These are phyloP conservation scores for Diuraphis noxia DNA, from an alignment of 1,140 invertebrate genomes.

Conservation along the genomic window DNA sequence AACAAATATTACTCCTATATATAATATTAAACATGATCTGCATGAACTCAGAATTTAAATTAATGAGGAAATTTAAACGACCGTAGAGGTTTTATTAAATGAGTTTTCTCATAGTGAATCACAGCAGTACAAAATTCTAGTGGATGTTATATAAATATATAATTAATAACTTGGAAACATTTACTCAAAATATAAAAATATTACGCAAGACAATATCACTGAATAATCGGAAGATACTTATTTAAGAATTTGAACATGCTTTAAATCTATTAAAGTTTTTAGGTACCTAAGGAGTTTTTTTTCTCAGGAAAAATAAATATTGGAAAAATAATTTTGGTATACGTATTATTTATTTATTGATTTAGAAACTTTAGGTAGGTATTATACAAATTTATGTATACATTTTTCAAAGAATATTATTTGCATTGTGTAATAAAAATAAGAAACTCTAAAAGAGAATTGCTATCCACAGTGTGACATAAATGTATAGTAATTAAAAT, in stretches of 20 bases:
- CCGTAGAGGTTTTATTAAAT: not conserved
- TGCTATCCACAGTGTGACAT: slow-evolving; percentile 49
- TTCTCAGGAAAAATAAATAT: not conserved
- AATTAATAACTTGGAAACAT: slow-evolving; percentile 11
- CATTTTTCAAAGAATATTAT: slow-evolving; percentile 18
- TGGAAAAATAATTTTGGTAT: not conserved
- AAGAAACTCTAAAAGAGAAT: slow-evolving; percentile 49
- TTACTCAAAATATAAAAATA: not conserved
- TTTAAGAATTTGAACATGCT: not conserved
- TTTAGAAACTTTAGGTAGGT: not conserved
- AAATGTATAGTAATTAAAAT: slow-evolving; percentile 54
- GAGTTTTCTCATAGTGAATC: not conserved
- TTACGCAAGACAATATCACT: not conserved
- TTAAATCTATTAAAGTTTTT: not conserved
- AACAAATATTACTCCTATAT: not conserved
- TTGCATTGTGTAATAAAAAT: slow-evolving; percentile 35
- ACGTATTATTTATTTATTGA: not conserved
- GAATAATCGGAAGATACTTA: not conserved
- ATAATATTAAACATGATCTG: not conserved
- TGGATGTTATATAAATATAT: not conserved
- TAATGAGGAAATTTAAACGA: not conserved
- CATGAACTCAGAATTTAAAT: not conserved
- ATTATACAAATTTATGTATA: slow-evolving; percentile 14
- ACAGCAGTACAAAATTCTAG: not conserved
- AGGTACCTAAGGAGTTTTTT: not conserved